Conservation (phyloP, 2,113 vertebrate species). For the Carlito syrichta region DNA sequence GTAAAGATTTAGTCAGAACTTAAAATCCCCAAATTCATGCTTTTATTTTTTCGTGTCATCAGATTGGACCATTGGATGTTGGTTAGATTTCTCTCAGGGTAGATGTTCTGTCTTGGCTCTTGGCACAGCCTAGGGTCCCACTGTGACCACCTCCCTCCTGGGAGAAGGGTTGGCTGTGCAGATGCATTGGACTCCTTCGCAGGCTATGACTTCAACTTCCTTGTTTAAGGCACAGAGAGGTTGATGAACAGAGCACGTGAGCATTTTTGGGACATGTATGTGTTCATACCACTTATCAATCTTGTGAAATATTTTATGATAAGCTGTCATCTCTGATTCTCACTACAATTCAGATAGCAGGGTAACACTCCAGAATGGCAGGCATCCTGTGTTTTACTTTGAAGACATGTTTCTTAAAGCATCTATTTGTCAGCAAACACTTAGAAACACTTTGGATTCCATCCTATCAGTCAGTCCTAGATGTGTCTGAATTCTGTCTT, state of each 20-base stretch:
- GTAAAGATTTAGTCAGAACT: constrained; percentile 8
- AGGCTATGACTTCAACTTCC: background rate
- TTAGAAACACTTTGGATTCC: constrained; percentile 16
- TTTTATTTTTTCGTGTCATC: background rate
- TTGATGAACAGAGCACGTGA: background rate
- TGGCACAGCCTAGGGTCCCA: background rate
- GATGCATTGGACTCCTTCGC: background rate
- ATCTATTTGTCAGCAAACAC: constrained; percentile 44
- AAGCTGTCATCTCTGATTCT: constrained; percentile 10
- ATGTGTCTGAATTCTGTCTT: background rate
- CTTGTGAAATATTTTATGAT: constrained; percentile 9
- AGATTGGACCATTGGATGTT: constrained; percentile 19
- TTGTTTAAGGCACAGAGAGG: background rate
- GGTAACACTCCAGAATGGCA: background rate
- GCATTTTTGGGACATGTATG: background rate
- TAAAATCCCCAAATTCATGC: background rate
- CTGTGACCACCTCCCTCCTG: no score
- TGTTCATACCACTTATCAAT: background rate
- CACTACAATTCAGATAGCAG: background rate
- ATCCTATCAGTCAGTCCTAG: background rate
- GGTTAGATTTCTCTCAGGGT: constrained; percentile 1
- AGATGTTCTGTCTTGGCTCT: background rate
- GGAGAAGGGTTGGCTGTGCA: background rate
- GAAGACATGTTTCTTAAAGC: constrained; percentile 8
- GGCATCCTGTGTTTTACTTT: constrained; percentile 35